Conservation (phyloP, 2,113 vertebrate genomes). For the Alouatta palliata region DNA sequence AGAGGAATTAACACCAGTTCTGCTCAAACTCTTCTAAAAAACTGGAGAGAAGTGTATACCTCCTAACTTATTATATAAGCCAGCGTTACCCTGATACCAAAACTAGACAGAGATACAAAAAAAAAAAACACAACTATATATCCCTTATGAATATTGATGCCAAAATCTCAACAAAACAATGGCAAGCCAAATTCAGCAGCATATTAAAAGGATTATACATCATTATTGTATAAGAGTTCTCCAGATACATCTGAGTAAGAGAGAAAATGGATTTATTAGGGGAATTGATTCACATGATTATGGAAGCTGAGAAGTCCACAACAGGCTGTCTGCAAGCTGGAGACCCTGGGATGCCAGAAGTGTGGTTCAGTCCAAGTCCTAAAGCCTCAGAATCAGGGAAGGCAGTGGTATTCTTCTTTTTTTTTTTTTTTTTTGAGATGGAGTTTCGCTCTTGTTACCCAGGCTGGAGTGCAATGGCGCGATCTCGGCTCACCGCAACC, state of each 20-base stretch:
- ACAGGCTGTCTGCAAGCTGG: neutral
- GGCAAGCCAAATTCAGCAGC: neutral
- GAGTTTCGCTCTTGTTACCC: no score
- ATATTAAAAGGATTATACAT: neutral
- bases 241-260: no score
- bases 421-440: no score
- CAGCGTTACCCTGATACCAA: neutral
- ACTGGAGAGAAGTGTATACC: neutral
- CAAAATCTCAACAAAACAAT: neutral
- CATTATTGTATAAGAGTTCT: neutral
- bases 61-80: neutral
- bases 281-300: neutral
- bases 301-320: neutral
- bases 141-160: neutral
- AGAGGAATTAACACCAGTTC: neutral
- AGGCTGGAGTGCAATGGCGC: no score
- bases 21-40: slow-evolving; percentile 14
- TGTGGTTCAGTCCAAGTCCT: neutral
- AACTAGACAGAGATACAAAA: neutral
- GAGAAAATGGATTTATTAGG: neutral
- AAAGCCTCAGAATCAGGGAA: neutral
- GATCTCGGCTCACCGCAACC: no score
- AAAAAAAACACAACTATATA: neutral
- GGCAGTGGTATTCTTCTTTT: neutral
- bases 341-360: neutral